Percentiles rank a stretch among this genome's conserved stretches.
Conservation (phyloP, 2,113 vertebrate genomes). For the Elachura formosa region DNA sequence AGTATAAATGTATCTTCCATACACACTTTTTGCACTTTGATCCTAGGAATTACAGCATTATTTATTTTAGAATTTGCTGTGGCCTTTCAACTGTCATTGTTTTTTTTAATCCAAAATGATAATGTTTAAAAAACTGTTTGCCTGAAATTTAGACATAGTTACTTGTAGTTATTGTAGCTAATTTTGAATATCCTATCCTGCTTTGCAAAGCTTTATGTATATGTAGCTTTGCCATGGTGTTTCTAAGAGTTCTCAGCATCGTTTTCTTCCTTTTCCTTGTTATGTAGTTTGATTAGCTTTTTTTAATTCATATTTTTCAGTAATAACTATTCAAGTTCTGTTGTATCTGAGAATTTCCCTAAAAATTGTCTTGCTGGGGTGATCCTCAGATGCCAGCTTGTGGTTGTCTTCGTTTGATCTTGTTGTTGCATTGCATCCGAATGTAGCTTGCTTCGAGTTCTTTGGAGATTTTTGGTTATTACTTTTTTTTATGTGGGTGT, state of each 20-base stretch:
- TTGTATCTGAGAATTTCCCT: neutral
- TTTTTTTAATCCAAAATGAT: neutral
- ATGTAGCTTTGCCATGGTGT: neutral
- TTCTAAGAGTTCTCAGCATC: neutral
- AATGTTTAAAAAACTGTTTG: neutral
- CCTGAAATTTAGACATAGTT: neutral
- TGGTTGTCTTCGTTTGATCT: neutral
- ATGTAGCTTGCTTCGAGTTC: neutral
- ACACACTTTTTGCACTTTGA: rapidly evolving
- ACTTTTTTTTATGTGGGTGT: neutral
- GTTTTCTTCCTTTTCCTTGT: neutral
- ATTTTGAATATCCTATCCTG: neutral
- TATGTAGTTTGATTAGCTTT: neutral
- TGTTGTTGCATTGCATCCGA: neutral
- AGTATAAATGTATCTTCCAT: neutral
- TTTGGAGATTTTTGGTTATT: neutral
- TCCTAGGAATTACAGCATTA: neutral
- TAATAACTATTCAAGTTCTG: neutral
- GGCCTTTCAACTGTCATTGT: neutral
- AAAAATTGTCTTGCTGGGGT: neutral
- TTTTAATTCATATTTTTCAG: neutral
- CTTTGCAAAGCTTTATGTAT: neutral
- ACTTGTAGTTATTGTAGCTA: neutral
- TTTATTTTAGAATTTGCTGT: neutral
- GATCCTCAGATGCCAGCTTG: neutral